A percentile compares a stretch with the other conserved stretches of the same genome.
These are phyloP conservation scores for Ameiurus melas DNA, from an alignment of 2,113 vertebrate genomes.

Conservation along the genomic window DNA sequence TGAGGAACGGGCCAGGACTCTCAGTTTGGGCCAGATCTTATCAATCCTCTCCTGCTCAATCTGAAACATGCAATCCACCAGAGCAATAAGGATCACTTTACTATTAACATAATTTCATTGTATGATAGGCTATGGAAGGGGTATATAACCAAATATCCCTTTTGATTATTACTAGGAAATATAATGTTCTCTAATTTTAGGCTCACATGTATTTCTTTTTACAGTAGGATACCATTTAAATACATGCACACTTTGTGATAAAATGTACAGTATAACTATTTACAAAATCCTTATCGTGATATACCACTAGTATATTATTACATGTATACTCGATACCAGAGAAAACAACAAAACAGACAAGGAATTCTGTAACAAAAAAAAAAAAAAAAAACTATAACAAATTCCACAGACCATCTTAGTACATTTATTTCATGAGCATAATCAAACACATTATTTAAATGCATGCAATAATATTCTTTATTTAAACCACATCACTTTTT, in stretches of 20 bases:
- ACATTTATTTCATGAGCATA: background rate
- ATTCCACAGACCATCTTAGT: background rate
- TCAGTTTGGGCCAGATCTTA: conserved; percentile 91
- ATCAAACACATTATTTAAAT: background rate
- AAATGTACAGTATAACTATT: background rate
- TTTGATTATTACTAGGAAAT: background rate
- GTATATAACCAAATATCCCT: background rate
- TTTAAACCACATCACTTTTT: background rate
- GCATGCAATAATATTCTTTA: background rate
- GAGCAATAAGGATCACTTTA: background rate
- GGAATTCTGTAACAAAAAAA: background rate
- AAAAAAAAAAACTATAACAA: background rate
- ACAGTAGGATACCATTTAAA: background rate
- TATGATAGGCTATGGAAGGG: background rate
- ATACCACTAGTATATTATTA: background rate
- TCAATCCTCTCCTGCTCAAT: conserved; percentile 90
- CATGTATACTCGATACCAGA: background rate
- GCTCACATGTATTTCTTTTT: background rate
- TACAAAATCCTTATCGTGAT: background rate
- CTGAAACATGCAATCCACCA: conserved; percentile 61
- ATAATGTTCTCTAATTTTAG: background rate
- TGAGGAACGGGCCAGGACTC: conserved; percentile 86
- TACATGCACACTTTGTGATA: background rate
- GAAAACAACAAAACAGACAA: background rate
- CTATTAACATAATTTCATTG: background rate